Percentiles rank a stretch among this genome's conserved stretches.
Evolutionary conservation across 1,140 invertebrate species (phyloP).

Genomic region (Zaprionus ornatus): DNA sequence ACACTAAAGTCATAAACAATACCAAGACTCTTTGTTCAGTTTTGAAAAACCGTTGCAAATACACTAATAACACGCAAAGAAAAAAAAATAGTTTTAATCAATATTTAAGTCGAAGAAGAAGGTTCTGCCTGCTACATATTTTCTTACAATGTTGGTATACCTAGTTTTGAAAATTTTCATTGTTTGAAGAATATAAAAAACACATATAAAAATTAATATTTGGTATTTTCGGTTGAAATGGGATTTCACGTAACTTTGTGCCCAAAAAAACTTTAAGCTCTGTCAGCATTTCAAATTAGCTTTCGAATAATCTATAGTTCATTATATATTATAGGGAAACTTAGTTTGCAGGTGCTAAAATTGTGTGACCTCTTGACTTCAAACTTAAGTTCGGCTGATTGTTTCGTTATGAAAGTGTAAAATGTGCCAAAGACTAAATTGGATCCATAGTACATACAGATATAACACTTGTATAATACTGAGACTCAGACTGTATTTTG

Average conservation of each 20-base stretch:
- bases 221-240: not conserved
- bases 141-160: no score
- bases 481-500: not conserved
- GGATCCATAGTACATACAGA: not conserved
- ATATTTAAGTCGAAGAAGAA: no score
- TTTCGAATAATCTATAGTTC: not conserved
- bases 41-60: no score
- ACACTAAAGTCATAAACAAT: not conserved
- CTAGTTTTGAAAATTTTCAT: no score
- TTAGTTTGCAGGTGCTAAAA: constrained; percentile 8
- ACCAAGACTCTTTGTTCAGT: no score
- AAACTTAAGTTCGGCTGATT: constrained; percentile 6
- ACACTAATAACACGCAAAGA: no score
- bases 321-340: not conserved
- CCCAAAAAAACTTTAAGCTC: not conserved
- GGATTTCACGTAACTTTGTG: no score
- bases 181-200: not conserved
- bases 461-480: not conserved
- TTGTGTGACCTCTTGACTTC: constrained; percentile 30
- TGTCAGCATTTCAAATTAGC: not conserved
- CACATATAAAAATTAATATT: not conserved
- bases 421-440: constrained; percentile 30
- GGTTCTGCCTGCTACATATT: no score
- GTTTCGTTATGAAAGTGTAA: constrained; percentile 37
- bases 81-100: no score